A percentile compares a stretch with the other conserved stretches of the same genome.
Evolutionary conservation across 2,113 vertebrate genomes (phyloP).

Genomic region (Falco punctatus): DNA sequence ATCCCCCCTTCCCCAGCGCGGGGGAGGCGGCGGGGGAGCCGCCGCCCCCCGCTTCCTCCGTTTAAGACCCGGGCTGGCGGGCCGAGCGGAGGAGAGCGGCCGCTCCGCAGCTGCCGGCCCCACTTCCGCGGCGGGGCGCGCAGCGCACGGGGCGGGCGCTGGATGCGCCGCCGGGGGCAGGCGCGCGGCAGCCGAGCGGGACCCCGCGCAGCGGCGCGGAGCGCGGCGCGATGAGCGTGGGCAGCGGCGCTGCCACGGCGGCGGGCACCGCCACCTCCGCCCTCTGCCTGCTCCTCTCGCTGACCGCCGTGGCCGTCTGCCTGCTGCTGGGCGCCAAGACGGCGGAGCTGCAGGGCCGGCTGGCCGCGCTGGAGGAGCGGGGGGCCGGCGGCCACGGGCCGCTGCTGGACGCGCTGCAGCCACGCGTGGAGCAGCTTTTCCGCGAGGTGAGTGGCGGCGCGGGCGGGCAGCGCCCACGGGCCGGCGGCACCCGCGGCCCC

Average conservation of each 20-base stretch:
- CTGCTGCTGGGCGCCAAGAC: constrained; percentile 86
- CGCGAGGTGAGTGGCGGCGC: constrained; percentile 81
- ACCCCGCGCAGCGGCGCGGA: neutral
- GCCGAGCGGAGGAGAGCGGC: neutral
- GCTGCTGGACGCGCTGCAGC: constrained; percentile 77
- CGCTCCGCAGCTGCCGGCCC: neutral
- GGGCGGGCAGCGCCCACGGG: neutral
- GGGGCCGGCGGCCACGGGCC: constrained; percentile 53
- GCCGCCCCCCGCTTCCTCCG: constrained; percentile 21
- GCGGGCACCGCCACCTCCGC: constrained; percentile 31
- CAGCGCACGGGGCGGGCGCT: constrained; percentile 2
- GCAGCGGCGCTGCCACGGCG: no score
- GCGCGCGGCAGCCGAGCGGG: neutral
- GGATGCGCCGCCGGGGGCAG: neutral
- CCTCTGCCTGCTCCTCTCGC: constrained; percentile 80
- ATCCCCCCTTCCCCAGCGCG: neutral
- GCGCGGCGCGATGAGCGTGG: neutral
- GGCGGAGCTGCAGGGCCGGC: constrained; percentile 81
- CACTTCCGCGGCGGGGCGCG: neutral
- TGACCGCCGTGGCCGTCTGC: constrained; percentile 85
- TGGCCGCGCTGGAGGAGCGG: constrained; percentile 83
- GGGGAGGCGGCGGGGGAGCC: constrained; percentile 29
- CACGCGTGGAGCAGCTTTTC: constrained; percentile 80
- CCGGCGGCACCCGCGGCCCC: no score
- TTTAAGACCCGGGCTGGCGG: neutral